Conservation (phyloP, 2,113 vertebrate species). For the Aegotheles bennettii region DNA sequence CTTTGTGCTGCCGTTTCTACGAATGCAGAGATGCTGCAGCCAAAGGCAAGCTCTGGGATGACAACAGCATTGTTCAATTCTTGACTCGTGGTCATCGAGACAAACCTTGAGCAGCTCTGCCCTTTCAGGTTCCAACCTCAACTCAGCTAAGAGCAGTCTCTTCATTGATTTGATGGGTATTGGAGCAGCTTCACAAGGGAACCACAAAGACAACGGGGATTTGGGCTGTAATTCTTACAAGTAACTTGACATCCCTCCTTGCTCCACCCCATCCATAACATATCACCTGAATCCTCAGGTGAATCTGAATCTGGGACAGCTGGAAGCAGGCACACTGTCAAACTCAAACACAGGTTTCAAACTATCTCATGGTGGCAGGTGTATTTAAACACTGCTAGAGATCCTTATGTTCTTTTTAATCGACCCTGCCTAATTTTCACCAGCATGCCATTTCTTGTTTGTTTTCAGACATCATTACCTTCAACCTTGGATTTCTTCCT, state of each 20-base stretch:
- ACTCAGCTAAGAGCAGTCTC: not conserved
- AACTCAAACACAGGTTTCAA: not conserved
- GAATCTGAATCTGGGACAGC: not conserved
- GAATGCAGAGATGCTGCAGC: not conserved
- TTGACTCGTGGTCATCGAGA: not conserved
- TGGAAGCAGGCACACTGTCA: rapidly evolving
- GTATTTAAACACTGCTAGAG: not conserved
- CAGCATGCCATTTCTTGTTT: not conserved
- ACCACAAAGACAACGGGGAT: rapidly evolving
- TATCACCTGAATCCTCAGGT: rapidly evolving
- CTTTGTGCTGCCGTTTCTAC: not conserved
- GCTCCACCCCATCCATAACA: not conserved
- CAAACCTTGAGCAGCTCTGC: rapidly evolving
- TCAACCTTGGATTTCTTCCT: not conserved
- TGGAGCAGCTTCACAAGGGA: not conserved
- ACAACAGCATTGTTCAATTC: rapidly evolving
- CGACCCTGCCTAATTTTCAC: not conserved
- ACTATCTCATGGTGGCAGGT: not conserved
- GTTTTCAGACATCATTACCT: not conserved
- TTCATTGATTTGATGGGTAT: rapidly evolving
- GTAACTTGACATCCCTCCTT: not conserved
- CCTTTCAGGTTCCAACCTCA: not conserved
- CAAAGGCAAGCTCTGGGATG: not conserved
- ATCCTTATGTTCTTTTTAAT: not conserved
- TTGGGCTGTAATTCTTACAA: not conserved